Evolutionary conservation across 2,113 vertebrate species (phyloP), one percentile per base, ranked within the genome.

Genomic region (Pongo pygmaeus): DNA sequence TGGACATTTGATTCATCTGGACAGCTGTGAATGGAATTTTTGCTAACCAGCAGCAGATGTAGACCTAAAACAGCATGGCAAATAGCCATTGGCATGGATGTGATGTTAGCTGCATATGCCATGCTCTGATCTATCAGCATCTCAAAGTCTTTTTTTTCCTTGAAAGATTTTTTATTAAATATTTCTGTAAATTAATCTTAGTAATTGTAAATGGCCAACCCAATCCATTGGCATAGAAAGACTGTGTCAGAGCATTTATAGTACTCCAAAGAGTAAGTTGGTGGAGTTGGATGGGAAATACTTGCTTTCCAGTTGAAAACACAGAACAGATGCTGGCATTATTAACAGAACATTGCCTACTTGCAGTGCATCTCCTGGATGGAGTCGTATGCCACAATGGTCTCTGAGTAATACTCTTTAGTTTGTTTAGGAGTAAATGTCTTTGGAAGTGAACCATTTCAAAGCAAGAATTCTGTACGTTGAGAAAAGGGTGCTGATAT

Each of bases 271-370:
- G 97, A 92, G 93, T 80, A 88, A 95, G 89, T 91, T 43, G 40
- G 93, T 81, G 94, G 96, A 98, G 96, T 96, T 97, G 94, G 94
- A 96, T 93, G 97, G 97, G 97, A 98, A 98, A 98, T 98, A 94
- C 84, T 98, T 98, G 97, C 92, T 98, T 98, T 98, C 97, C 95
- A 96, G 75, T 91, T 97, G 98, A 91, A 98, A 98, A 97, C 61
- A 84, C 43, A 0, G 95, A 98, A 93, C 98, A 98, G 98, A 98
- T 99, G 98, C 98, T 97, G 86, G 46, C 61, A 61, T 94, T 48
- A 25, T 16, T 52, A 91, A n/a, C 97, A 90, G 97, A 98, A 95
- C 87, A 59, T 30, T 91, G 94, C 96, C 97, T 97, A 5, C 80
- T 94, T 97, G 57, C n/a, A 70, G 79, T 95, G 94, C 35, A 18